phyloP scores from a whole-genome alignment of 2,888 invertebrate species.

The Sphinx pinastri region DNA sequence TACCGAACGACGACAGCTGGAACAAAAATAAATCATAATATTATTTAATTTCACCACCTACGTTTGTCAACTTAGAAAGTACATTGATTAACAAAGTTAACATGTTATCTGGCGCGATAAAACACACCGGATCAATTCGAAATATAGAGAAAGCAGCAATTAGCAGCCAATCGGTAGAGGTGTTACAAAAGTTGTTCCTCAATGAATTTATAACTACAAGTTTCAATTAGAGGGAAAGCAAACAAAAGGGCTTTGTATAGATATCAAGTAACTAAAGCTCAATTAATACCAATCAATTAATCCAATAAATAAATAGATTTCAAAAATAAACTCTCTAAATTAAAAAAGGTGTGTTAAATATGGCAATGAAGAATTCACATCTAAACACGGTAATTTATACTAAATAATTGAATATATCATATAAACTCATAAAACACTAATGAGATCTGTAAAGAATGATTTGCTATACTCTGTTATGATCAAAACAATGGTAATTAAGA shows the following conservation, averaged over 20 bases:
- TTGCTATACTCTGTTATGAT: not conserved
- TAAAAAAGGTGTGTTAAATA: not conserved
- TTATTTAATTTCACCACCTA: constrained; percentile 38
- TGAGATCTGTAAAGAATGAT: not conserved
- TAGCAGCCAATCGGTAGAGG: constrained; percentile 69
- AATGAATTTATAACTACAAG: constrained; percentile 78
- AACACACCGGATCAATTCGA: constrained; percentile 61
- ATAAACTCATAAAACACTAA: constrained; percentile 9
- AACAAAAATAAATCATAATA: constrained; percentile 72
- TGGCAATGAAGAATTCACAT: constrained; percentile 1
- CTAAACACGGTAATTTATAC: not conserved
- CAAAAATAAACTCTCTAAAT: constrained; percentile 11
- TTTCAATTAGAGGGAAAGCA: constrained; percentile 80
- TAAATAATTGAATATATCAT: not conserved
- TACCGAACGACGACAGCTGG: constrained; percentile 91
- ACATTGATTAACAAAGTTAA: constrained; percentile 50
- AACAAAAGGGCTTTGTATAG: constrained; percentile 56
- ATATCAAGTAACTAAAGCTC: constrained; percentile 39
- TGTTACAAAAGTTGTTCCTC: constrained; percentile 78
- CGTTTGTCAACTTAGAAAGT: constrained; percentile 45
- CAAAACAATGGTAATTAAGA: not conserved
- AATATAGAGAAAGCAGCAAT: constrained; percentile 77
- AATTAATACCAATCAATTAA: constrained; percentile 17
- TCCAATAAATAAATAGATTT: not conserved
- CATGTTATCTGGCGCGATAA: constrained; percentile 60